Evolutionary conservation across 1,140 invertebrate species (phyloP), one percentile per base, ranked within the genome.

Genomic region (Drosophila tani): DNA sequence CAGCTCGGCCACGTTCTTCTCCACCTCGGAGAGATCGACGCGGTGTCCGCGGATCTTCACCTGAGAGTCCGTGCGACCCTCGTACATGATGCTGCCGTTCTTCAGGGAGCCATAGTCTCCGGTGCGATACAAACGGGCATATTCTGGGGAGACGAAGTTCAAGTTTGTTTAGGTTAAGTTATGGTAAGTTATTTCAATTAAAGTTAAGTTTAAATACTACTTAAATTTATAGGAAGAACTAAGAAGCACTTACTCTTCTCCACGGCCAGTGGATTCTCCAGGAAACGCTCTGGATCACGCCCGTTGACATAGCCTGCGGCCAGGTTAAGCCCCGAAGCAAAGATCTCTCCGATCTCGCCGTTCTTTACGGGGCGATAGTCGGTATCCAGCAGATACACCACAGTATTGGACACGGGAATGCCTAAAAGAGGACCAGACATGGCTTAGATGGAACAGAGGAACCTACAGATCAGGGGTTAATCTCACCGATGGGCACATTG

Each of bases 11-110:
- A 93, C 94, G 9, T 95, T 95, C 51, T 95, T 95, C 80, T 98
- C 96, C 8, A 98, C 95, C 94, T 98, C 97, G 0, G 95, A 94
- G n/a, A 98, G 92, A 81, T 98, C 97, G 0, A 98, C 96, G 21
- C 97, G 93, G 82, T 98, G 96, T 14, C 97, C 97, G 60, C 97
- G 93, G 12, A 98, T 96, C 93, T 98, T 98, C 0, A 98, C 94
- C 92, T 98, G 97, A 0, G 96, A 96, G 93, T 98, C 97, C 0
- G 95, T 96, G 43, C 97, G 94, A 0, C 97, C 97, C 82, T 97
- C 96, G 82, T 96, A 98, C 46, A 97, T 82, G 32, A 97, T 85
- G 17, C 94, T 93, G 1, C 95, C 96, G 58, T 97, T 96, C n/a
- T 95, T 93, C 8, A 97, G 93, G 15, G 94, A 94, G 0, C 96